Base-by-base conservation (phyloP, 2,888 invertebrate species). In the Drosophila mayaguana region DNA sequence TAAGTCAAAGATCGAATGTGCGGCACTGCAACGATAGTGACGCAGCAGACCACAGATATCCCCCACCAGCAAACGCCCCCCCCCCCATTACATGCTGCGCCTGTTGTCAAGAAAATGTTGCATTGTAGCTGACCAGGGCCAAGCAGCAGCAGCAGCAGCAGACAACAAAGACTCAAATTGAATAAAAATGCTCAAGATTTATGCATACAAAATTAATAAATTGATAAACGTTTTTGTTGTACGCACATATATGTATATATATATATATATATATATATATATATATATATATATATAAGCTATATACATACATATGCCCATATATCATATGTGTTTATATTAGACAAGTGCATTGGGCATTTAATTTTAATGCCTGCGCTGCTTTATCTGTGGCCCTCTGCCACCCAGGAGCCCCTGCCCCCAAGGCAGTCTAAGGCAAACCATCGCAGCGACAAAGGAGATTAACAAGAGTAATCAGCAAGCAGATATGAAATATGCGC, bases 1-100 rank as follows among this genome's bases (percentile, higher is more conserved):
- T 77, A 87, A 87, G 85, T 86, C 85, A 87, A 87, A 87, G 85
- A 86, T 87, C 85, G 85, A 85, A 83, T 87, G 67, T 80, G 78
- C 73, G 62, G 71, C 70, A 69, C 73, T 71, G 61, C 80, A 78
- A 80, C 74, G 83, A 81, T 83, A 81, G 75, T 83, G 82, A 60
- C 60, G 40, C 25, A 51, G 22, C 54, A n/a, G 20, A 36, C 53
- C 36, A 34, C 56, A 22, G 42, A 54, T 12, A 40, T 2, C 28
- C 43, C 40, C 38, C 18, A n/a, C 36, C 43, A n/a, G n/a, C n/a
- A n/a, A n/a, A n/a, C n/a, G n/a, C 12, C 25, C 38, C 25, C 36
- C n/a, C 16, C 51, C 22, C 20, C 14, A 0, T 11, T 4, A 11
- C n/a, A 40, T 32, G 20, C 64, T 42, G 45, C 43, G 53, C 43